Conservation (phyloP, 2,113 vertebrate genomes). For the Melanostigma gelatinosum region DNA sequence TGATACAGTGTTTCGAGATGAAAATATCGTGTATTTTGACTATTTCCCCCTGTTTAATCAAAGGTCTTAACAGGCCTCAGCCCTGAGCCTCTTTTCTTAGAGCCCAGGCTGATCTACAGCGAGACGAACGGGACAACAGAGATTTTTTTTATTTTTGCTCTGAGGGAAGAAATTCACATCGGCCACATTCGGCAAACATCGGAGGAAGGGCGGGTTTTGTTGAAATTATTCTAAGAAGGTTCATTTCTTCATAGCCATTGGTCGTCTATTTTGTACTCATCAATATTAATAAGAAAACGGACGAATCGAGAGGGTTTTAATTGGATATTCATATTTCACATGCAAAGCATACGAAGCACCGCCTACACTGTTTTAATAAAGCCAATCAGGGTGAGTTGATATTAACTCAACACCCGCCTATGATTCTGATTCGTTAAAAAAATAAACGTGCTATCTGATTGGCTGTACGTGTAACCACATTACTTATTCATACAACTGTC, state of each 20-base stretch:
- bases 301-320: conserved; percentile 56
- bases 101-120: conserved; percentile 84
- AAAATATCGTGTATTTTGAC: conserved; percentile 45
- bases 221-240: conserved; percentile 63
- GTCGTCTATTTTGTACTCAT: conserved; percentile 25
- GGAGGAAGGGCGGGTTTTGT: conserved; percentile 79
- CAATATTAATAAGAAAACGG: conserved; percentile 64
- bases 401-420: conserved; percentile 58
- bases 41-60: conserved; percentile 51
- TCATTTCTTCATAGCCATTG: conserved; percentile 63
- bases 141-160: conserved; percentile 88
- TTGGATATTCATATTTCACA: conserved; percentile 61
- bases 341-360: background rate
- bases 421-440: conserved; percentile 62
- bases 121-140: conserved; percentile 80
- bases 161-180: conserved; percentile 82
- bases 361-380: conserved; percentile 42
- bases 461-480: conserved; percentile 63
- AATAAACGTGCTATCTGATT: conserved; percentile 60
- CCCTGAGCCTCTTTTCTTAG: conserved; percentile 85
- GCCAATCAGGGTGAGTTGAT: conserved; percentile 61
- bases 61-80: conserved; percentile 76
- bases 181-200: conserved; percentile 80
- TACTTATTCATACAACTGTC: conserved; percentile 71
- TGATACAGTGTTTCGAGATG: conserved; percentile 20